Conservation (phyloP, 2,113 vertebrate genomes). For the Callospermophilus lateralis region DNA sequence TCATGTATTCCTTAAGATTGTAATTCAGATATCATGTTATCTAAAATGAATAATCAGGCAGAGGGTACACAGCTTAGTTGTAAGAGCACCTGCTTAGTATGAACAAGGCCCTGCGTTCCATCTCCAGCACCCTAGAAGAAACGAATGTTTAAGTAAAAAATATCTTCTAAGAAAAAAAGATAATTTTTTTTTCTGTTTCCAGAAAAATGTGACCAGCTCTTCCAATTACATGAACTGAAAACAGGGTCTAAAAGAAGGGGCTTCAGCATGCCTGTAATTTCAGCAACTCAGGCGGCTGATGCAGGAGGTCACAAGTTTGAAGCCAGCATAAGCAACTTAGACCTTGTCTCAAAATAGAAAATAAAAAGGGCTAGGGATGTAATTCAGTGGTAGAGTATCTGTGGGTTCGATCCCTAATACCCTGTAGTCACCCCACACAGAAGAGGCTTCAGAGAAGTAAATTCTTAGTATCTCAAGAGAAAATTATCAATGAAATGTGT, state of each 20-base stretch:
- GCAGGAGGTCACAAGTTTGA: too few species aligned
- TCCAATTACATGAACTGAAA: constrained; percentile 6
- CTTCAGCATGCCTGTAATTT: not conserved
- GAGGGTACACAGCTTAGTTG: not conserved
- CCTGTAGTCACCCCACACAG: too few species aligned
- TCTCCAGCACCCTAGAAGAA: not conserved
- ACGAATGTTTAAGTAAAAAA: not conserved
- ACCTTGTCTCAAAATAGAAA: too few species aligned
- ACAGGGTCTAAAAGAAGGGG: not conserved
- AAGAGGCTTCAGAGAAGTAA: not conserved
- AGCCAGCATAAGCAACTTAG: too few species aligned
- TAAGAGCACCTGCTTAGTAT: not conserved
- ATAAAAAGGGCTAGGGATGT: too few species aligned
- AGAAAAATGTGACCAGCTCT: not conserved
- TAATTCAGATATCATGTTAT: not conserved
- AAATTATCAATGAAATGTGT: not conserved
- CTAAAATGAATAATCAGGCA: not conserved
- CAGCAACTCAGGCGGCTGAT: not conserved
- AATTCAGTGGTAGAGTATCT: too few species aligned
- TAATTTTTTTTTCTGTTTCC: not conserved
- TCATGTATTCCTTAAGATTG: not conserved
- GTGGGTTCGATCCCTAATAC: too few species aligned
- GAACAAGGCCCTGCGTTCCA: not conserved
- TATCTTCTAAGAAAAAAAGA: not conserved
- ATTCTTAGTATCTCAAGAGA: not conserved